A percentile compares a stretch with the other conserved stretches of the same genome.
Evolutionary conservation across 2,797 vertebrate genomes (phyloP).

Genomic region (Coregonus sp.): DNA sequence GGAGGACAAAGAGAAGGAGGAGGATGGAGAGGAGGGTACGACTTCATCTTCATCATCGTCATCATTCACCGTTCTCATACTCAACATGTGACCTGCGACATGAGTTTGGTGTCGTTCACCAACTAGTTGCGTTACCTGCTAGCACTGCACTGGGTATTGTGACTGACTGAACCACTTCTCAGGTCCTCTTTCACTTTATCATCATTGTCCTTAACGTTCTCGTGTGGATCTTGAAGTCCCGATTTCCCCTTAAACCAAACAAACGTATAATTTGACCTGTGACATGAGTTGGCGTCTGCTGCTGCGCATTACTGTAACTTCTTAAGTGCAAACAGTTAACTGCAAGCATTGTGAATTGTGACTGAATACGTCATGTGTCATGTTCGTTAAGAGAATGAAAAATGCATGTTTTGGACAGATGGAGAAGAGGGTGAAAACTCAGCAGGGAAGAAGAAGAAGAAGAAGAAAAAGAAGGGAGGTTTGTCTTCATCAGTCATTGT

Average conservation of each 20-base stretch:
- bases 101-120: background rate
- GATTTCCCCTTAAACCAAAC: background rate
- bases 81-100: background rate
- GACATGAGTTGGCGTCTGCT: background rate
- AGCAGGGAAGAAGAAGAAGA: constrained; percentile 92
- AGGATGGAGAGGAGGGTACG: constrained; percentile 91
- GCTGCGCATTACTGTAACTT: background rate
- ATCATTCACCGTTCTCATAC: background rate
- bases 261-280: background rate
- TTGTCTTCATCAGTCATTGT: background rate
- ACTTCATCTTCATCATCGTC: constrained; percentile 5
- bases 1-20: constrained; percentile 90
- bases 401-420: constrained; percentile 75
- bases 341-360: constrained; percentile 30
- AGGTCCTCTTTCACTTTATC: background rate
- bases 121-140: background rate
- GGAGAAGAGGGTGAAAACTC: constrained; percentile 91
- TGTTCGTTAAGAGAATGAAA: constrained; percentile 42
- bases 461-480: constrained; percentile 98
- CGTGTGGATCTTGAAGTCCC: background rate
- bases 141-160: background rate
- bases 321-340: constrained; percentile 29
- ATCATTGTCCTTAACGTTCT: background rate
- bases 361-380: constrained; percentile 50
- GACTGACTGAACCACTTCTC: background rate